Conservation (phyloP, 2,113 vertebrate genomes). For the Oncorhynchus masou region DNA sequence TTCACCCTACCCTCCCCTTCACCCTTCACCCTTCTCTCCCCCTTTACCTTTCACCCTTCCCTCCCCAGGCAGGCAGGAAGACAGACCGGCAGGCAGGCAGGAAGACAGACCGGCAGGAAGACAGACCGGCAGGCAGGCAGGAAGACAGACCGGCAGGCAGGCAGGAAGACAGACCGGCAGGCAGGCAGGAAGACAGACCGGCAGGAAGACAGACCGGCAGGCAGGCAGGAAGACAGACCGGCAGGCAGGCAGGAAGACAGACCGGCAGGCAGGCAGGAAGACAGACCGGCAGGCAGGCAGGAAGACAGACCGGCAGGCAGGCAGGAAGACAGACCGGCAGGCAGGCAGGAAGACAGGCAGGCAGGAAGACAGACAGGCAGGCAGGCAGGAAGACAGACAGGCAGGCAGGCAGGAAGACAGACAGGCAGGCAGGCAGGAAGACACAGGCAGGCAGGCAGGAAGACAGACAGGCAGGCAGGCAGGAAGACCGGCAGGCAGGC, state of each 20-base stretch:
- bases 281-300: not conserved
- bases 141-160: no score
- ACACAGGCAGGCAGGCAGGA: not conserved
- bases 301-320: not conserved
- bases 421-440: not conserved
- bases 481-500: not conserved
- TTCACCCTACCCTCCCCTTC: no score
- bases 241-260: no score
- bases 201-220: no score
- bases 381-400: not conserved
- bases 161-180: no score
- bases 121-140: no score
- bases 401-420: not conserved
- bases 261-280: no score
- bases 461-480: not conserved
- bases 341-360: not conserved
- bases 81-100: no score
- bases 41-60: no score
- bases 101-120: no score
- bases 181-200: no score
- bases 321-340: not conserved
- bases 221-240: no score
- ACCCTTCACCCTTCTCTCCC: rapidly evolving
- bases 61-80: not conserved
- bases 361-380: not conserved